Evolutionary conservation across 2,888 invertebrate genomes (phyloP).

Genomic region (Dendrolimus houi): DNA sequence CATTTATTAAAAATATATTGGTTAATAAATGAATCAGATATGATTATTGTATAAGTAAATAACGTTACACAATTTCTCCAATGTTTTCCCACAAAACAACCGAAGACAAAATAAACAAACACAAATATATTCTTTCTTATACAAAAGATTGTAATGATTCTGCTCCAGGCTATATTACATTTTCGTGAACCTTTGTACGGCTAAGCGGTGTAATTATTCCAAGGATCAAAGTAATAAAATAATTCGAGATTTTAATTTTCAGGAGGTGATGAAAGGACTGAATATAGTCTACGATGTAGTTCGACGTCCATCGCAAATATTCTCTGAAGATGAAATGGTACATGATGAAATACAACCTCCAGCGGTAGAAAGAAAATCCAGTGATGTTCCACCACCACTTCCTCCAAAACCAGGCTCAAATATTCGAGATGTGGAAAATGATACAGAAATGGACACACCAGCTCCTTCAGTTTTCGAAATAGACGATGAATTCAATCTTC

Average conservation of each 20-base stretch:
- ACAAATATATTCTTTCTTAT: conserved; percentile 29
- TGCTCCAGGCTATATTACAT: conserved; percentile 25
- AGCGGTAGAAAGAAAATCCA: conserved; percentile 38
- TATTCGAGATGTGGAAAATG: conserved; percentile 37
- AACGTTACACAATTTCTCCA: too few relatives aligned
- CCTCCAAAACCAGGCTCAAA: conserved; percentile 54
- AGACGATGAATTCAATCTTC: conserved; percentile 96
- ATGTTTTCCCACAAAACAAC: too few relatives aligned
- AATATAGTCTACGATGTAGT: conserved; percentile 88
- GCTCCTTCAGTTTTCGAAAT: conserved; percentile 87
- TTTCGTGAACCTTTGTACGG: conserved; percentile 20
- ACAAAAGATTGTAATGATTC: conserved; percentile 39
- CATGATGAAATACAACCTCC: conserved; percentile 32
- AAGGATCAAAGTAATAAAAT: conserved; percentile 16
- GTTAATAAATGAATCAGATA: too few relatives aligned
- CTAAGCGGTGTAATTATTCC: conserved; percentile 12
- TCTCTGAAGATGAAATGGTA: conserved; percentile 70
- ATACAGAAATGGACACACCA: conserved; percentile 84
- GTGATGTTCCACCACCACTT: conserved; percentile 60
- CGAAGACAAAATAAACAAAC: conserved; percentile 9
- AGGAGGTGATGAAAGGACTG: conserved; percentile 90
- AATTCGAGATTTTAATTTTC: conserved; percentile 26
- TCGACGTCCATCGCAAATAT: conserved; percentile 82
- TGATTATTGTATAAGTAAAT: too few relatives aligned
- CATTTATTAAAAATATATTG: too few relatives aligned